These are phyloP conservation scores for Cepaea hortensis DNA, from an alignment of 2,888 invertebrate species.

Conservation along the genomic window DNA sequence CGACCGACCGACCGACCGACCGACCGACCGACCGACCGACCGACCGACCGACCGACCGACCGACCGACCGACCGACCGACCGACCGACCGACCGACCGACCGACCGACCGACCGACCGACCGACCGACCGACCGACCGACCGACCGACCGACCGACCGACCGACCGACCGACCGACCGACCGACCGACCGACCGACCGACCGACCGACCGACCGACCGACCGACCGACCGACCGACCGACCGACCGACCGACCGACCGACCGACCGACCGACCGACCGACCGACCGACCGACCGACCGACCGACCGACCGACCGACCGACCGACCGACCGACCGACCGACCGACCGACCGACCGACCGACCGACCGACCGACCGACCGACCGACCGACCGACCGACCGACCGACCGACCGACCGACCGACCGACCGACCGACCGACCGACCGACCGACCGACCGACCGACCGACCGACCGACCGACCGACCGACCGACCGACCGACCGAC, in stretches of 20 bases:
- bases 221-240: constrained; percentile 23
- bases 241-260: background rate
- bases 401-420: background rate
- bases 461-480: background rate
- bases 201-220: no score
- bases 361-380: constrained; percentile 13
- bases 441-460: no score
- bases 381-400: background rate
- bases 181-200: background rate
- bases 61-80: background rate
- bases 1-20: background rate
- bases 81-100: background rate
- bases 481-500: constrained; percentile 16
- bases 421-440: background rate
- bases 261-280: background rate
- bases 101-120: constrained; percentile 25
- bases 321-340: no score
- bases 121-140: background rate
- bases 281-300: background rate
- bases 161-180: background rate
- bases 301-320: background rate
- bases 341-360: constrained; percentile 5
- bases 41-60: background rate
- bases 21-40: background rate
- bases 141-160: background rate